Evolutionary conservation across 2,113 vertebrate species (phyloP).

Genomic region (Austrofundulus limnaeus): DNA sequence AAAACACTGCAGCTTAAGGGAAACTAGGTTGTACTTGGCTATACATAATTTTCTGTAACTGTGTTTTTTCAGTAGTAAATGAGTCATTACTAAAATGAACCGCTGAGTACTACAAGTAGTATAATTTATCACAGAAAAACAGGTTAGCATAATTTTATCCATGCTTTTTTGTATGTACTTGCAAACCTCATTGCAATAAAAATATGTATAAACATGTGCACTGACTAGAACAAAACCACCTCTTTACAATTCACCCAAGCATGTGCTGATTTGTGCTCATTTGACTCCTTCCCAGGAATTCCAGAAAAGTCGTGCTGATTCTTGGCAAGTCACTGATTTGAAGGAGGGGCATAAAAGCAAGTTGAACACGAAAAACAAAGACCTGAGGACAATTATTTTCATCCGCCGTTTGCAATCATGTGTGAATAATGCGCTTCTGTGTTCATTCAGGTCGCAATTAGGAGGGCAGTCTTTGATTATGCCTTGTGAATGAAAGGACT

Average conservation of each 20-base stretch:
- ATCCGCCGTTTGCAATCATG: conserved; percentile 77
- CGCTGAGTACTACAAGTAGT: too few relatives aligned
- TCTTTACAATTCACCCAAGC: conserved; percentile 18
- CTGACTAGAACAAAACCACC: conserved; percentile 9
- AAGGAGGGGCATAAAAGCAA: conserved; percentile 4
- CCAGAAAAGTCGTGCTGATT: conserved; percentile 52
- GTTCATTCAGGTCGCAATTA: conserved; percentile 78
- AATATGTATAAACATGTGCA: too few relatives aligned
- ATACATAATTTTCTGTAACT: background rate
- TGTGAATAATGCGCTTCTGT: conserved; percentile 75
- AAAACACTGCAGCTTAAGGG: conserved; percentile 34
- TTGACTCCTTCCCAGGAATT: conserved; percentile 36
- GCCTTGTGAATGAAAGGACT: conserved; percentile 75
- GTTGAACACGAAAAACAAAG: conserved; percentile 58
- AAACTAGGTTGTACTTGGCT: background rate
- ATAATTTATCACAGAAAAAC: background rate
- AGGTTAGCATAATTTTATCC: background rate
- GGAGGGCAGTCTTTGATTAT: conserved; percentile 59
- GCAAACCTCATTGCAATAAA: background rate
- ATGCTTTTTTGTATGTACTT: background rate
- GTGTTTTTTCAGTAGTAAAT: background rate
- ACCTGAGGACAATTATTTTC: conserved; percentile 63
- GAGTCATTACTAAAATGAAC: background rate
- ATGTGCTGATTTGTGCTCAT: conserved; percentile 19
- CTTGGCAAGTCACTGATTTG: conserved; percentile 43